Evolutionary conservation across 2,888 invertebrate genomes (phyloP).

Genomic region (Drosophila affinis): DNA sequence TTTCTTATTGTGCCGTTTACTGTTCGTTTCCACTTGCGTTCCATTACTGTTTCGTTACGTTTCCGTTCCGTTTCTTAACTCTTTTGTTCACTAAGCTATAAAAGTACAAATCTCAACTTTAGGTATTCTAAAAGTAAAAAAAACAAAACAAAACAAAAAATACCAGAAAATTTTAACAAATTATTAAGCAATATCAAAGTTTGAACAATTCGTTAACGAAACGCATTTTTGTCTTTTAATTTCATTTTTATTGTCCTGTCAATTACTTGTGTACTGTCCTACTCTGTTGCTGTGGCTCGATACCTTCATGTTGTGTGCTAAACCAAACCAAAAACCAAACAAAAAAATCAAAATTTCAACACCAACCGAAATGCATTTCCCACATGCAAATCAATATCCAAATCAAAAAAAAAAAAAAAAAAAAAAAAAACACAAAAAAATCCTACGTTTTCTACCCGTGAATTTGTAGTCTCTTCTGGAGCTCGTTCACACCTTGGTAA

Average conservation of each 20-base stretch:
- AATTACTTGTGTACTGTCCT: constrained; percentile 83
- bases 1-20: constrained; percentile 49
- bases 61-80: constrained; percentile 31
- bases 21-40: neutral
- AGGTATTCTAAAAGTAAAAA: constrained; percentile 61
- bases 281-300: constrained; percentile 84
- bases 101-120: constrained; percentile 52
- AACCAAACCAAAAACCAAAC: constrained; percentile 58
- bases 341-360: constrained; percentile 61
- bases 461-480: constrained; percentile 96
- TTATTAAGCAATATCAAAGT: constrained; percentile 58
- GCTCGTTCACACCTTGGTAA: constrained; percentile 99
- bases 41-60: constrained; percentile 25
- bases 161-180: constrained; percentile 48
- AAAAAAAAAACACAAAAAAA: constrained; percentile 51
- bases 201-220: constrained; percentile 80
- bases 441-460: constrained; percentile 72
- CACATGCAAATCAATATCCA: constrained; percentile 56
- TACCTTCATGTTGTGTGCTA: constrained; percentile 83
- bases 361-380: constrained; percentile 65
- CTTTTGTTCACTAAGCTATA: constrained; percentile 50
- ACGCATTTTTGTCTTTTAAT: constrained; percentile 82
- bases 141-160: constrained; percentile 23
- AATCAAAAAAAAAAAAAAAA: constrained; percentile 58
- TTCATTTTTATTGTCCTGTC: constrained; percentile 84